A percentile compares a stretch with the other conserved stretches of the same genome.
Conservation (phyloP, 2,797 vertebrate genomes). For the Coccyzus lansbergi region DNA sequence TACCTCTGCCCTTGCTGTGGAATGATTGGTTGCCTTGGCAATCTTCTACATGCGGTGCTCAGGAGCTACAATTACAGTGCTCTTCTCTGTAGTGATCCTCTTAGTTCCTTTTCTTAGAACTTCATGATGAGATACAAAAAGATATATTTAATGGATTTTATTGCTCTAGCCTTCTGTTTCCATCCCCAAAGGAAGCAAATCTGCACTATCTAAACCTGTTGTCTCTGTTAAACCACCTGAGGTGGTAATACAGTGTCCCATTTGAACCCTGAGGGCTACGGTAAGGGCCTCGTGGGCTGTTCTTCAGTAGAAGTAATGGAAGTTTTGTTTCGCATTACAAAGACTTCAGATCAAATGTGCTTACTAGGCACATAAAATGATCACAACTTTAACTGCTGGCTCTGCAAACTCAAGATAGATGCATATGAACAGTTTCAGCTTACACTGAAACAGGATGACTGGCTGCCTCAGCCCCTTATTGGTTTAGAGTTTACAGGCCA, state of each 20-base stretch:
- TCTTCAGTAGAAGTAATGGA: neutral
- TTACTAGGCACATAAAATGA: neutral
- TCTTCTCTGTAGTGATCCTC: constrained; percentile 76
- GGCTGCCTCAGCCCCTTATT: neutral
- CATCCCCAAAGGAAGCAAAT: constrained; percentile 12
- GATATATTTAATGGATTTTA: constrained; percentile 73
- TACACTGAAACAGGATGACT: neutral
- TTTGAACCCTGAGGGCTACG: neutral
- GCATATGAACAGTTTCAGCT: neutral
- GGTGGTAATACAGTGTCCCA: neutral
- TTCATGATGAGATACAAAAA: constrained; percentile 72
- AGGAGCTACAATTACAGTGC: constrained; percentile 74
- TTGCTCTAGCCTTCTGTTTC: constrained; percentile 31
- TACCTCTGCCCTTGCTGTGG: constrained; percentile 64
- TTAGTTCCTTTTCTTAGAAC: constrained; percentile 74
- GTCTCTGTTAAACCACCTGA: neutral
- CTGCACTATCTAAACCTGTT: constrained; percentile 40
- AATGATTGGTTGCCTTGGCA: constrained; percentile 78
- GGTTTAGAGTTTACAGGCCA: neutral
- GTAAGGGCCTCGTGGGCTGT: neutral
- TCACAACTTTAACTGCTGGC: neutral
- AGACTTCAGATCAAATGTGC: neutral
- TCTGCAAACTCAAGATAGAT: neutral
- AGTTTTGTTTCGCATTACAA: neutral
- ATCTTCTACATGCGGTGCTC: constrained; percentile 39